Evolutionary conservation across 2,888 invertebrate species (phyloP), one percentile per base, ranked within the genome.

Genomic region (Galerucella pusilla): DNA sequence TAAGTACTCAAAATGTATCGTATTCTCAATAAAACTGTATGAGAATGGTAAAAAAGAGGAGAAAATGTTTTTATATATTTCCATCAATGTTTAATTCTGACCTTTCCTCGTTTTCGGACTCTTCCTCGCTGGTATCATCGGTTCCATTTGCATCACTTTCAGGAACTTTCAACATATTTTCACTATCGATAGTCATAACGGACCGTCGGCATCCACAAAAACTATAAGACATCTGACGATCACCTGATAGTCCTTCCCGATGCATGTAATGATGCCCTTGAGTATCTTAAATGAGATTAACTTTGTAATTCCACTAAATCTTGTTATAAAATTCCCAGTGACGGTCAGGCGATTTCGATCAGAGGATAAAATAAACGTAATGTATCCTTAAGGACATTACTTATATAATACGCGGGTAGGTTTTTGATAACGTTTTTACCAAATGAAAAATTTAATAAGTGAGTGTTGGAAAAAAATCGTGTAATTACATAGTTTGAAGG

Each of bases 311-410:
- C 73, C 16, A 63, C 63, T 70, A 70, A 76, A 76, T 76, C 76
- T 76, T 76, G 76, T 76, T 76, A 76, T 73, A 73, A 73, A 73
- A 70, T 73, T 70, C 45, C 60, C 61, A 46, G 69, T 75, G 65
- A 67, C 67, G 73, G 71, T 61, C 67, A 70, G 63, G 63, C 35
- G 64, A 71, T 72, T 71, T 57, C 52, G 76, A 73, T 73, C 59
- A 73, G 49, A 59, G 70, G 16, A 73, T 60, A 68, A 73, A 14
- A 9, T 28, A 35, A 20, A 52, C 42, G 20, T 25, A 61, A 59
- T 45, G 20, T 20, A 68, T 25, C 73, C 64, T 61, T 71, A 71
- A 65, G 64, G 57, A 46, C 64, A 35, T 35, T 14, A 16, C n/a
- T 59, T 59, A 59, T 45, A 35, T 59, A 68, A 68, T 67, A 52